These are phyloP conservation scores for Xenops minutus DNA, from an alignment of 2,797 vertebrate genomes.

Conservation along the genomic window DNA sequence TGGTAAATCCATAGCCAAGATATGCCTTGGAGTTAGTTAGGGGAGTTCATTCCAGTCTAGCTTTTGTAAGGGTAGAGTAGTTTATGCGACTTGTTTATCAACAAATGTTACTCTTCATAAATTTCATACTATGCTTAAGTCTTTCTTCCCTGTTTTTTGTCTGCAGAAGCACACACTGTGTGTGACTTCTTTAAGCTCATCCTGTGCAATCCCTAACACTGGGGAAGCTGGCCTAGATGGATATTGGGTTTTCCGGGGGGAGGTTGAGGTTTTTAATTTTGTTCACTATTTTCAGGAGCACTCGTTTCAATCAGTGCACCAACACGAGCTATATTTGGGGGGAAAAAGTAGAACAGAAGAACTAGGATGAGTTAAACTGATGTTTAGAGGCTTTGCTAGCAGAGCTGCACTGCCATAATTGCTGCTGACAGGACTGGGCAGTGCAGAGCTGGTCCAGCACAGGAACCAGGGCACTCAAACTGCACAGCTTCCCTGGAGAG, in stretches of 20 bases:
- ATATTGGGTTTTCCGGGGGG: rapidly evolving
- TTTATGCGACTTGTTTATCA: conserved; percentile 25
- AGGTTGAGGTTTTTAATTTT: background rate
- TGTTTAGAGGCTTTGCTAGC: background rate
- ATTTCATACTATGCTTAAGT: background rate
- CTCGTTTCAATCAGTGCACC: background rate
- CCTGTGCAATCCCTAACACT: background rate
- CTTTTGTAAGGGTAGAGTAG: background rate
- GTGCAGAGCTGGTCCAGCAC: background rate
- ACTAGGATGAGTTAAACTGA: background rate
- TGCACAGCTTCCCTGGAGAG: background rate
- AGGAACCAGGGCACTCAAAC: background rate
- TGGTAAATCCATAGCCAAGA: conserved; percentile 42
- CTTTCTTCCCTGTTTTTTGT: background rate
- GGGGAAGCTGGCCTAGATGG: background rate
- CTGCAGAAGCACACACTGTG: background rate
- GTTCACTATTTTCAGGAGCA: background rate
- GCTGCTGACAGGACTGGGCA: background rate
- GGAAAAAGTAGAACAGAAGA: background rate
- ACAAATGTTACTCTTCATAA: background rate
- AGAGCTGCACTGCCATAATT: background rate
- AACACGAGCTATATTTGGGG: background rate
- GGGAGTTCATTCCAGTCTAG: background rate
- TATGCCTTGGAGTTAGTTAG: background rate
- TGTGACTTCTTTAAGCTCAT: background rate